phyloP scores from a whole-genome alignment of 2,888 invertebrate genomes.

The Hydroisotoma schaefferi region DNA sequence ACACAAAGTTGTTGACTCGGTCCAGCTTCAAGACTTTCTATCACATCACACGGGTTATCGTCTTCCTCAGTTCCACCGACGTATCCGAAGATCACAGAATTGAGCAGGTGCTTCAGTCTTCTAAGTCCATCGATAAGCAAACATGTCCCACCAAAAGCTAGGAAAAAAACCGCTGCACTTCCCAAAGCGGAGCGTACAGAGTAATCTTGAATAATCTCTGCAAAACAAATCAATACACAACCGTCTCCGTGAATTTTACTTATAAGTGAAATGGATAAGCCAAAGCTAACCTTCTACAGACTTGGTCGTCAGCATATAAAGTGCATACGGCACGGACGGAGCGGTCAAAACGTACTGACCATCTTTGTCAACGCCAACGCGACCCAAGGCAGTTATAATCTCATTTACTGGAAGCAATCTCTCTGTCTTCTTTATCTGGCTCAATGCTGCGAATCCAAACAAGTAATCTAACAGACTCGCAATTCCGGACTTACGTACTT shows the following conservation, averaged over 20 bases:
- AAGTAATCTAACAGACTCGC: constrained; percentile 6
- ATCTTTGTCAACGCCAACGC: not conserved
- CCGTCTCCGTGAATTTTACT: not conserved
- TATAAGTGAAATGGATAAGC: not conserved
- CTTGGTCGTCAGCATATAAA: constrained; percentile 8
- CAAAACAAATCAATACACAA: not conserved
- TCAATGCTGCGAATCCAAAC: constrained; percentile 10
- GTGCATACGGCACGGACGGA: not conserved
- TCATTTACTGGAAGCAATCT: constrained; percentile 10
- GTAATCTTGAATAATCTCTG: constrained; percentile 11
- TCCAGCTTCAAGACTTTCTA: too few relatives aligned
- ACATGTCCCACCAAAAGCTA: constrained; percentile 7
- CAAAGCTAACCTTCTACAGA: constrained; percentile 7
- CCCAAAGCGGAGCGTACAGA: not conserved
- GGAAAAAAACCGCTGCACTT: not conserved
- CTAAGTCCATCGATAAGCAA: constrained; percentile 7
- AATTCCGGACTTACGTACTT: not conserved
- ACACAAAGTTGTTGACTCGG: constrained; percentile 5
- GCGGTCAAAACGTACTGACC: constrained; percentile 8
- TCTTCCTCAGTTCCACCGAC: not conserved
- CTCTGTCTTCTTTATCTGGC: constrained; percentile 9
- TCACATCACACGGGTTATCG: not conserved
- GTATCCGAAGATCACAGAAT: not conserved
- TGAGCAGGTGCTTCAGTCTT: not conserved
- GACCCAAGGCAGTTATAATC: constrained; percentile 13